Evolutionary conservation across 2,888 invertebrate species (phyloP).

Genomic region (Dynastes tityus): DNA sequence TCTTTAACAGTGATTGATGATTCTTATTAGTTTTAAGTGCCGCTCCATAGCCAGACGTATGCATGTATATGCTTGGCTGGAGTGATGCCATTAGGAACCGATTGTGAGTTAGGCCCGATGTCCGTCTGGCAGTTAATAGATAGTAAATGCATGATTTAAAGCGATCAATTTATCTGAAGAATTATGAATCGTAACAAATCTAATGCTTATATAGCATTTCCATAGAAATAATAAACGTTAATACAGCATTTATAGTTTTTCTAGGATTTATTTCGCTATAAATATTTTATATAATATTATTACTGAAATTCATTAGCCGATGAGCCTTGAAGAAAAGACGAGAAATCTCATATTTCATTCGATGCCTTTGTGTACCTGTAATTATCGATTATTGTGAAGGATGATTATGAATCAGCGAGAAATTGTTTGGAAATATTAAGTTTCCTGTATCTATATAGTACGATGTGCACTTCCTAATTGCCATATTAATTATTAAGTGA

Average conservation of each 20-base stretch:
- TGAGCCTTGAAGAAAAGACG: not conserved
- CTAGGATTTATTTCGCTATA: not conserved
- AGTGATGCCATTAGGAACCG: constrained; percentile 11
- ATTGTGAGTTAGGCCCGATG: not conserved
- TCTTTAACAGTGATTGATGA: constrained; percentile 47
- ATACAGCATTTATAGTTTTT: not conserved
- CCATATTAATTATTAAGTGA: not conserved
- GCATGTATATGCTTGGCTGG: not conserved
- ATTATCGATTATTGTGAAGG: not conserved
- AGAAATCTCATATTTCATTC: not conserved
- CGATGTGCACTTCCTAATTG: not conserved
- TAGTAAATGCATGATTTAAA: constrained; percentile 12
- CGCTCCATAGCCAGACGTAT: constrained; percentile 8
- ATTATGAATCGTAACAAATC: too few relatives aligned
- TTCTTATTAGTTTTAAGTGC: constrained; percentile 47
- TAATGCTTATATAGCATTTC: not conserved
- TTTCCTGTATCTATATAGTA: too few relatives aligned
- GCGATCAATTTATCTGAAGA: not conserved
- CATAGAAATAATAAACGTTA: not conserved
- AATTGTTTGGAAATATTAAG: not conserved
- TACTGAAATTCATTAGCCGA: not conserved
- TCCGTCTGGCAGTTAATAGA: constrained; percentile 21
- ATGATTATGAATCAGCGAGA: not conserved
- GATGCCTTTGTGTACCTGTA: not conserved
- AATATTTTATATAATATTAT: not conserved